Evolutionary conservation across 1,140 invertebrate genomes (phyloP).

Genomic region (Gryllus bimaculatus): DNA sequence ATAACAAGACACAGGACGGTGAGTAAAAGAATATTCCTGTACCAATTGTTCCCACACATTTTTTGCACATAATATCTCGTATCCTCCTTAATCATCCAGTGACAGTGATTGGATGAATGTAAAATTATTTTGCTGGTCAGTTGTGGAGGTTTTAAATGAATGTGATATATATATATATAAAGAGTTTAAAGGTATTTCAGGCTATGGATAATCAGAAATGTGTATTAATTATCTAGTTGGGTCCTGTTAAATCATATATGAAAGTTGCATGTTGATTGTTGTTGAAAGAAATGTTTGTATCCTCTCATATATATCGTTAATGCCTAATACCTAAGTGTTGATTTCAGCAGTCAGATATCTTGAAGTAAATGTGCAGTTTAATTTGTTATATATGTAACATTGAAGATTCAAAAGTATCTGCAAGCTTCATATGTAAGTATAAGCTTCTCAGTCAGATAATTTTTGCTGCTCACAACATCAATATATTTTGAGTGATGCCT

Average conservation of each 20-base stretch:
- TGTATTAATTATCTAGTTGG: not conserved
- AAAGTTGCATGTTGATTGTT: conserved; percentile 5
- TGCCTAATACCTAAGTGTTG: not conserved
- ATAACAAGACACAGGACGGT: not conserved
- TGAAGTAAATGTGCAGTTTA: not conserved
- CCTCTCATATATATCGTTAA: conserved; percentile 5
- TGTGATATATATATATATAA: not conserved
- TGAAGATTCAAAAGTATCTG: too few relatives aligned
- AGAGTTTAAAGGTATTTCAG: not conserved
- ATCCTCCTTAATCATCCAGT: not conserved
- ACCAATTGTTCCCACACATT: not conserved
- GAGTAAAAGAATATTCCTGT: not conserved
- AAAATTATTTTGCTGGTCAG: not conserved
- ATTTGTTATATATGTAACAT: not conserved
- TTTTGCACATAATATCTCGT: not conserved
- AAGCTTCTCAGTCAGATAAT: too few relatives aligned
- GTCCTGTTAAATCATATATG: conserved; percentile 5
- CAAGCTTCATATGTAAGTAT: too few relatives aligned
- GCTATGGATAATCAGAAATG: not conserved
- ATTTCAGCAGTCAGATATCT: not conserved
- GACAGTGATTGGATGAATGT: not conserved
- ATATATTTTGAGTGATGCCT: not conserved
- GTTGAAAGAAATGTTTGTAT: conserved; percentile 1
- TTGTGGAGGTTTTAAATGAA: not conserved
- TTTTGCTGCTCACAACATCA: too few relatives aligned